Evolutionary conservation across 2,113 vertebrate genomes (phyloP).

Genomic region (Cyphomyrus discorhynchus): DNA sequence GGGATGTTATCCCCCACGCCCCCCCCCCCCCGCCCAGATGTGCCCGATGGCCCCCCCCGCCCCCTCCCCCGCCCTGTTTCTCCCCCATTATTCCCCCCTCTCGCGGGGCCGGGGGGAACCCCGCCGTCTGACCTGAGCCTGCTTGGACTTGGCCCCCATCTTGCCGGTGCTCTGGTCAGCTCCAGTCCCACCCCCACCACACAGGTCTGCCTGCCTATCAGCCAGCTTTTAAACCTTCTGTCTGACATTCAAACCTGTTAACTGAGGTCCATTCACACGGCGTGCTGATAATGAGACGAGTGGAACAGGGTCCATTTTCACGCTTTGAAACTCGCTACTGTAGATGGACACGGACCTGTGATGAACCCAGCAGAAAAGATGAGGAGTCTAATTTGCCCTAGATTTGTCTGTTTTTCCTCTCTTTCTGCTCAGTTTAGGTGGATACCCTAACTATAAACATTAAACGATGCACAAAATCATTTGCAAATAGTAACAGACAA

Average conservation of each 20-base stretch:
- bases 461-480: not conserved
- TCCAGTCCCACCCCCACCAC: not conserved
- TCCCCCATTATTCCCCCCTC: not conserved
- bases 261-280: not conserved
- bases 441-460: not conserved
- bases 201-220: not conserved
- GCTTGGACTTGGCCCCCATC: not conserved
- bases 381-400: not conserved
- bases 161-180: not conserved
- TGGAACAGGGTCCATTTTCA: not conserved
- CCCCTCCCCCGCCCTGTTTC: not conserved
- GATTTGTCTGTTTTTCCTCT: not conserved
- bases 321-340: not conserved
- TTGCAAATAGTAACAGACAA: not conserved
- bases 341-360: not conserved
- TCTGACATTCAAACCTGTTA: not conserved
- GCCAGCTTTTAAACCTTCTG: not conserved
- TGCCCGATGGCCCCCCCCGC: not conserved
- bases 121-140: constrained; percentile 3
- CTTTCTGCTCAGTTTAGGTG: not conserved
- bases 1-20: not conserved
- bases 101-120: too few species aligned
- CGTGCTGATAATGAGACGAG: not conserved
- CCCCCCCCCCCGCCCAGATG: not conserved
- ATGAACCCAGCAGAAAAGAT: not conserved